phyloP scores from a whole-genome alignment of 37 sponge, comb jelly and placozoan species.

The Crambe crambe region DNA sequence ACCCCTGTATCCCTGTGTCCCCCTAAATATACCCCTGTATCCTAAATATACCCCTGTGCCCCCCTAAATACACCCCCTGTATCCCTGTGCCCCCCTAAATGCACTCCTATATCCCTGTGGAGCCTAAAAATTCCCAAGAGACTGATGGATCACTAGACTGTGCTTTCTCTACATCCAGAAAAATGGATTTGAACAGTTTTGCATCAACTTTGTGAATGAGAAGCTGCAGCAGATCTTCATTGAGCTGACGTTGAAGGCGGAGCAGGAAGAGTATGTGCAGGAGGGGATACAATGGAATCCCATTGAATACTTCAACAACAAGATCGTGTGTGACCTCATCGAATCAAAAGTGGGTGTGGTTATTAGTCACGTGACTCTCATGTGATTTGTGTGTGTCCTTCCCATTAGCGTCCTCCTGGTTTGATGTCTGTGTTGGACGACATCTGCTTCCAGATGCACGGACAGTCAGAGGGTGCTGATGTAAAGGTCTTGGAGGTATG shows the following conservation, averaged over 20 bases:
- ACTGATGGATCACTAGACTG: no score
- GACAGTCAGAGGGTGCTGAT: constrained; percentile 96
- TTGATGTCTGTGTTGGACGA: constrained; percentile 94
- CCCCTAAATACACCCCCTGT: no score
- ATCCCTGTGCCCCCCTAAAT: no score
- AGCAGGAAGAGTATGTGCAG: constrained; percentile 97
- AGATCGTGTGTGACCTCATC: constrained; percentile 96
- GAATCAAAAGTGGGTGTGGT: constrained; percentile 82
- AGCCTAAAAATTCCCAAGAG: no score
- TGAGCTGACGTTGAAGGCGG: constrained; percentile 96
- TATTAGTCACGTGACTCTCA: no score
- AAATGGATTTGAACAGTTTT: constrained; percentile 99
- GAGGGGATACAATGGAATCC: constrained; percentile 98
- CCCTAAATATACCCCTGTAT: no score
- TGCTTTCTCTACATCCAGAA: no score
- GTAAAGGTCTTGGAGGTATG: constrained; percentile 79
- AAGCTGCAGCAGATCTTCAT: constrained; percentile 99
- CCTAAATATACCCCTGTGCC: no score
- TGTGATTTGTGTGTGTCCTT: neutral
- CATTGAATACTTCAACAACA: constrained; percentile 98
- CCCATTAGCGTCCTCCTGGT: constrained; percentile 89
- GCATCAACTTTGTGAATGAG: constrained; percentile 99
- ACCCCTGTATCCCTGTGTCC: no score
- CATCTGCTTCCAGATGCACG: constrained; percentile 96
- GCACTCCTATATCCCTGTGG: no score